phyloP scores from a whole-genome alignment of 2,113 vertebrate genomes.

The Columbina picui region DNA sequence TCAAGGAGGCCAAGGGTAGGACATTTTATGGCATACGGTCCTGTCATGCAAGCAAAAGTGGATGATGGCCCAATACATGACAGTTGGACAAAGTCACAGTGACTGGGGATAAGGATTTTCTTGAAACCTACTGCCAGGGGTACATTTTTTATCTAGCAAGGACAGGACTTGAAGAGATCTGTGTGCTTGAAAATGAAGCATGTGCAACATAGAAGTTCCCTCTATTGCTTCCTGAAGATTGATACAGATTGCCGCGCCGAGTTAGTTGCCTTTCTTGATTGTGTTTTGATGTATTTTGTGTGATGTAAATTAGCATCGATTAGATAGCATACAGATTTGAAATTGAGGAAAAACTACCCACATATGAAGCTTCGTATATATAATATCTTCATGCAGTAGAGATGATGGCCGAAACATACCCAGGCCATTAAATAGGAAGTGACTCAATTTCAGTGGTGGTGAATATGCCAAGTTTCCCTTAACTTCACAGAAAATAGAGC shows the following conservation, averaged over 20 bases:
- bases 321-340: not conserved
- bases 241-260: rapidly evolving
- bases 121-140: not conserved
- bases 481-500: not conserved
- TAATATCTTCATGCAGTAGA: not conserved
- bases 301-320: not conserved
- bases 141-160: not conserved
- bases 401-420: not conserved
- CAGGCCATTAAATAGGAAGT: not conserved
- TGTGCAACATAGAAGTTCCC: not conserved
- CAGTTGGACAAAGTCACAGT: not conserved
- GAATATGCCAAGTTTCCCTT: not conserved
- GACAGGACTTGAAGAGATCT: not conserved
- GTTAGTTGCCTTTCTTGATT: not conserved
- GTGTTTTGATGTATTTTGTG: not conserved
- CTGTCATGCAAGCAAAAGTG: not conserved
- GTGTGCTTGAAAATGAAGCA: not conserved
- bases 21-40: not conserved
- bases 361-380: not conserved
- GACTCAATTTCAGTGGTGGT: not conserved
- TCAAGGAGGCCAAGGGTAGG: not conserved
- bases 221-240: not conserved
- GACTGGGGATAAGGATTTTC: not conserved
- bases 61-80: not conserved
- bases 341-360: not conserved